Evolutionary conservation across 2,113 vertebrate genomes (phyloP).

Genomic region (Mandrillus leucophaeus): DNA sequence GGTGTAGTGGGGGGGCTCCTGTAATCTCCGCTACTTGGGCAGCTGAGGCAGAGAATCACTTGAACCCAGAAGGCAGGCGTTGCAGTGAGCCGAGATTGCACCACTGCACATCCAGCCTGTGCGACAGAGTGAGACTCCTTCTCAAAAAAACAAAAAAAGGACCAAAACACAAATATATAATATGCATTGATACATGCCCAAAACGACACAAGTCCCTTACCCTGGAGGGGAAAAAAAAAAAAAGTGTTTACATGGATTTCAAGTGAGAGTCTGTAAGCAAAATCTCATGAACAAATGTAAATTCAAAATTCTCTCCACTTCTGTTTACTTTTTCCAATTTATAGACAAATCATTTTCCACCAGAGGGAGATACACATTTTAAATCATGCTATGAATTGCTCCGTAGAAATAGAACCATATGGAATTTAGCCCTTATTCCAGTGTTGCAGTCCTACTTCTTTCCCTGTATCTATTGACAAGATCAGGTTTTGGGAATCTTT

Average conservation of each 20-base stretch:
- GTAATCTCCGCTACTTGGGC: too few species aligned
- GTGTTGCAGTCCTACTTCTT: neutral
- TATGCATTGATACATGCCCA: neutral
- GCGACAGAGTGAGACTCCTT: too few species aligned
- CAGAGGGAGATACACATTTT: neutral
- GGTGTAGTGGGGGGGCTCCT: too few species aligned
- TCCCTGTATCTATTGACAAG: neutral
- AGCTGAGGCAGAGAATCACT: too few species aligned
- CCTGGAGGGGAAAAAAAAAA: neutral
- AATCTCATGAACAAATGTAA: constrained; percentile 21
- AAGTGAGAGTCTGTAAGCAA: neutral
- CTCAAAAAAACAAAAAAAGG: neutral
- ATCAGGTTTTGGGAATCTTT: constrained; percentile 68
- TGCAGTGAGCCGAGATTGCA: too few species aligned
- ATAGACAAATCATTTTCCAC: constrained; percentile 33
- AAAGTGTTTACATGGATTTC: neutral
- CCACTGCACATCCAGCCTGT: too few species aligned
- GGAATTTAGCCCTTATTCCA: constrained; percentile 36
- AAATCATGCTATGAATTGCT: constrained; percentile 32
- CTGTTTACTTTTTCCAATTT: constrained; percentile 34
- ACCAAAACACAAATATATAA: neutral
- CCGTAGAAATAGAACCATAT: neutral
- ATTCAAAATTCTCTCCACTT: neutral
- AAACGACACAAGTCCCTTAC: neutral
- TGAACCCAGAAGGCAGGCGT: too few species aligned